These are phyloP conservation scores for Dasysyrphus albostriatus DNA, from an alignment of 2,888 invertebrate genomes.

Conservation along the genomic window DNA sequence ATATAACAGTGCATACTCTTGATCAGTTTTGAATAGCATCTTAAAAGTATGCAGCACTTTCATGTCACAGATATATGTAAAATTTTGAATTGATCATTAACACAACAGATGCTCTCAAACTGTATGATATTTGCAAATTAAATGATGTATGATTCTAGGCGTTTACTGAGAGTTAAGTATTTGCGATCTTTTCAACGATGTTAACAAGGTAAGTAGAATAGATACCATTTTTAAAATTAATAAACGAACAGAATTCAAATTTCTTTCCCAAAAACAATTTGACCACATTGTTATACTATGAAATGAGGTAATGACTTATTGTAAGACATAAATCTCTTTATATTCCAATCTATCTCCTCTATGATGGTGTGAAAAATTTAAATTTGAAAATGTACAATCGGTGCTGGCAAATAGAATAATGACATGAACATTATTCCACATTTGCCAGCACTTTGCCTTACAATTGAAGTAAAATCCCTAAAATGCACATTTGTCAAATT, in stretches of 20 bases:
- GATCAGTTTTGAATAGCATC: not conserved
- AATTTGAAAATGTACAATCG: slow-evolving; percentile 12
- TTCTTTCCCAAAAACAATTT: no score
- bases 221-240: no score
- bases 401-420: not conserved
- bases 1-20: no score
- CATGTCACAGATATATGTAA: not conserved
- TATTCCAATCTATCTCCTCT: slow-evolving; percentile 3
- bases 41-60: not conserved
- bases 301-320: not conserved
- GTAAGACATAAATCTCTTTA: not conserved
- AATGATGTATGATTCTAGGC: not conserved
- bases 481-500: slow-evolving; percentile 74
- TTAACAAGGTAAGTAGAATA: no score
- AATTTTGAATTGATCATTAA: not conserved
- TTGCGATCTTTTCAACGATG: no score
- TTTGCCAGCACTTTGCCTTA: slow-evolving; percentile 16
- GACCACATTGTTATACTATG: no score
- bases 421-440: slow-evolving; percentile 1
- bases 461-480: slow-evolving; percentile 53
- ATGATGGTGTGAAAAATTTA: not conserved
- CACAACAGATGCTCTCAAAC: not conserved
- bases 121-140: not conserved
- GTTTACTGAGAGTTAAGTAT: not conserved
- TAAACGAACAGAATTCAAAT: no score